Conservation (phyloP, 2,888 invertebrate genomes). For the Cetonia aurata region DNA sequence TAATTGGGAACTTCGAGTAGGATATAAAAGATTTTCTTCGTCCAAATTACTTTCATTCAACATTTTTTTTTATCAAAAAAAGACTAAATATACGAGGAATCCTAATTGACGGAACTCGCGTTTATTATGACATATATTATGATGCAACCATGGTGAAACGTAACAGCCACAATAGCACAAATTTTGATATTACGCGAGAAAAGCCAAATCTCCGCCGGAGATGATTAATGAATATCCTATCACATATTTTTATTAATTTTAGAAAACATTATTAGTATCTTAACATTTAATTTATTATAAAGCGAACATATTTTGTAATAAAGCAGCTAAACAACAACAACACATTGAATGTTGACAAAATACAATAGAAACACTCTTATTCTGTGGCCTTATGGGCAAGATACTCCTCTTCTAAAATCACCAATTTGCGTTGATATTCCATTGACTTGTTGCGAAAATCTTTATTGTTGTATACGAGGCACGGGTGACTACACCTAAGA, state of each 20-base stretch:
- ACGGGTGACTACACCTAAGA: conserved; percentile 12
- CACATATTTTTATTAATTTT: too few species aligned
- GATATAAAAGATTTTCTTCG: neutral
- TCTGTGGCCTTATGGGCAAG: neutral
- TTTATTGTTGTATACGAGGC: neutral
- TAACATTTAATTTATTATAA: too few species aligned
- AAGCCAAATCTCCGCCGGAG: too few species aligned
- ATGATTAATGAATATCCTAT: too few species aligned
- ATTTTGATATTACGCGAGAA: too few species aligned
- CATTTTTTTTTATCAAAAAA: neutral
- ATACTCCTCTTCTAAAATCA: neutral
- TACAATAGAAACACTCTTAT: neutral
- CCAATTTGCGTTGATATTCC: neutral
- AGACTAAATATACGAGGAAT: neutral
- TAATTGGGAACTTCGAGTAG: neutral
- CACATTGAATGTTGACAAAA: too few species aligned
- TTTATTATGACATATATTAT: neutral
- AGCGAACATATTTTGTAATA: too few species aligned
- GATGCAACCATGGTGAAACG: too few species aligned
- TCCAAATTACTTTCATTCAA: neutral
- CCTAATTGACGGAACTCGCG: neutral
- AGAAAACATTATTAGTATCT: too few species aligned
- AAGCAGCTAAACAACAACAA: too few species aligned
- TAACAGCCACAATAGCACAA: too few species aligned
- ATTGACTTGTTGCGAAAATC: neutral